phyloP scores from a whole-genome alignment of 2,888 invertebrate species.

The Eupithecia pulchellata region DNA sequence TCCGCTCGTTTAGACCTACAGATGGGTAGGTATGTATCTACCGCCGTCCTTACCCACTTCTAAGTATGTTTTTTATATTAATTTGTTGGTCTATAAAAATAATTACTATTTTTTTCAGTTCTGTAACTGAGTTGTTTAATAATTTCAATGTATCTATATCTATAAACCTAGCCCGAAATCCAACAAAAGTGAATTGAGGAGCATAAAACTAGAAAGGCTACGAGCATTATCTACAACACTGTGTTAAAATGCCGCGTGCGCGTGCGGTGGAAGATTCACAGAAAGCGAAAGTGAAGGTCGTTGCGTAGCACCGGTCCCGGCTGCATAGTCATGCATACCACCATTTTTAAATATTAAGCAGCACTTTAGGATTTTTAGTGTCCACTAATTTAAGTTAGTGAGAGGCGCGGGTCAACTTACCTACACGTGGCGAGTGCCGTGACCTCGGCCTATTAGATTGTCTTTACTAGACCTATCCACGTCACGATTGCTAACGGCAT shows the following conservation, averaged over 20 bases:
- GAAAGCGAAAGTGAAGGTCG: conserved; percentile 73
- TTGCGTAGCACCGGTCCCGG: conserved; percentile 43
- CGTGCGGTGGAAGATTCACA: conserved; percentile 58
- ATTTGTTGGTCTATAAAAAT: too few relatives aligned
- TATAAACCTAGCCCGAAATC: background rate
- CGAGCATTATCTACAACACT: background rate
- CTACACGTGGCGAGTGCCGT: conserved; percentile 36
- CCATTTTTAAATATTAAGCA: conserved; percentile 43
- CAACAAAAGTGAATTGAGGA: background rate
- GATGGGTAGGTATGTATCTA: too few relatives aligned
- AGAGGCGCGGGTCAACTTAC: conserved; percentile 37
- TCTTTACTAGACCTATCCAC: conserved; percentile 10
- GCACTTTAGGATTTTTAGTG: conserved; percentile 39
- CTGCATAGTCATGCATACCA: conserved; percentile 40
- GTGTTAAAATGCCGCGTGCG: background rate
- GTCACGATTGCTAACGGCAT: conserved; percentile 7
- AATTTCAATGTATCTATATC: too few relatives aligned
- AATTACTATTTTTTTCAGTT: too few relatives aligned
- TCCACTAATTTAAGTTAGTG: conserved; percentile 41
- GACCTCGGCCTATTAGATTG: conserved; percentile 35
- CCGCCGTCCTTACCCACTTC: too few relatives aligned
- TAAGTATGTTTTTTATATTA: too few relatives aligned
- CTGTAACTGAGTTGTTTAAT: too few relatives aligned
- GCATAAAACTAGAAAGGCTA: background rate
- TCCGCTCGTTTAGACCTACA: too few relatives aligned